Evolutionary conservation across 92 coral and sea anemone species (phyloP).

Genomic region (Epizoanthus illoricatus): DNA sequence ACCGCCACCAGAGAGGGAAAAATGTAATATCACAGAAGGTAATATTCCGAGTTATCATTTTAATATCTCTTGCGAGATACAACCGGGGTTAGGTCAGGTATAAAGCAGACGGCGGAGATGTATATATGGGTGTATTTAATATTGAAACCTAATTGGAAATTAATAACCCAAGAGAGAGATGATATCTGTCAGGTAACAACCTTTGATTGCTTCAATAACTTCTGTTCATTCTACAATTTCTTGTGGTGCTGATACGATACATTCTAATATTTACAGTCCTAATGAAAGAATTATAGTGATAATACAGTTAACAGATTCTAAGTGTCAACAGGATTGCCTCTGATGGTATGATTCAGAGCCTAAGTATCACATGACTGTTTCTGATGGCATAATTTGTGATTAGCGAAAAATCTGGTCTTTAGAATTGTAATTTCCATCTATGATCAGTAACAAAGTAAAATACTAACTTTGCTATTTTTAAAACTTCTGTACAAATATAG

Average conservation of each 20-base stretch:
- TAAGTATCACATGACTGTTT: no score
- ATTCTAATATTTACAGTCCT: neutral
- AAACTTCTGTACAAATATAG: no score
- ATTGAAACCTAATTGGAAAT: conserved; percentile 16
- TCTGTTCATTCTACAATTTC: conserved; percentile 11
- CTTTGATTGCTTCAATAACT: conserved; percentile 6
- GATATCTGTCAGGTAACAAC: neutral
- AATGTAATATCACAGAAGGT: neutral
- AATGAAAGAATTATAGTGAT: no score
- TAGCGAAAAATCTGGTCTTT: no score
- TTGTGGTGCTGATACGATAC: conserved; percentile 17
- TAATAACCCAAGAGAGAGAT: neutral
- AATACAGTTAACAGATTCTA: no score
- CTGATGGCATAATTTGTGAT: no score
- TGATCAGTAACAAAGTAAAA: no score
- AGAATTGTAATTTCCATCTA: no score
- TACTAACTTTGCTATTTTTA: no score
- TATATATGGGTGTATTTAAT: neutral
- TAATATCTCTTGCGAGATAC: conserved; percentile 11
- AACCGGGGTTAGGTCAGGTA: neutral
- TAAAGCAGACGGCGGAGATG: neutral
- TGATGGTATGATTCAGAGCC: no score
- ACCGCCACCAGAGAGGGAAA: neutral
- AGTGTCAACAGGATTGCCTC: no score
- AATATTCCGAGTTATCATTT: neutral